Base-by-base conservation (phyloP, 2,888 invertebrate genomes). In the Apamea epomidion region DNA sequence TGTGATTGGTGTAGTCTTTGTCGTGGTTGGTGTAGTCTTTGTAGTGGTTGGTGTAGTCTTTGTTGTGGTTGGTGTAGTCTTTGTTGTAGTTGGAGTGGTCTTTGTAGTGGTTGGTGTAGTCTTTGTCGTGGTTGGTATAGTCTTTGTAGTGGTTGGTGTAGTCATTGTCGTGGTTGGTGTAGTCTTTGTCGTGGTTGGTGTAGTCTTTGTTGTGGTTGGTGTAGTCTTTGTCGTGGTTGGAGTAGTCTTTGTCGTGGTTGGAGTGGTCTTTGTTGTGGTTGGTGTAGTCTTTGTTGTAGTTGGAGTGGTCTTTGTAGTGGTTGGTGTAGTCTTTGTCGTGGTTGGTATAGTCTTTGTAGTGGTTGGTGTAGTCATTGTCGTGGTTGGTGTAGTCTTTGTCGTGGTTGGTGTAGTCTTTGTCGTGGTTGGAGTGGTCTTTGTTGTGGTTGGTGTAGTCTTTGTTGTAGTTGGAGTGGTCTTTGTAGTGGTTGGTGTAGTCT, bases 311-410 rank as follows among this genome's bases (percentile, higher is more conserved):
- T 18, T 71, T 1, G 75, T 69, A 0, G 74, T 72, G 2, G 70
- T 32, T 6, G 42, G 10, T 1, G 58, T 42, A 0, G 37, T 58
- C 0, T 45, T 45, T 29, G 45, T n/a, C 0, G 21, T 62, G 1
- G 29, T 64, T 1, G 62, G 32, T 0, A 10, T 74, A 0, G 32
- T 48, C 2, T 48, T 48, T 21, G 62, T 6, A 0, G 18, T 64
- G 2, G 74, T 29, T 4, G 42, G 25, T 0, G 73, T 73, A 1
- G 42, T 67, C n/a, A 14, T 58, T 6, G 58, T 72, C 0, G 72
- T 21, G 0, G 68, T 8, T 1, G 62, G 16, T 0, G 25, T 45
- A 0, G 64, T 32, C 6, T n/a, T n/a, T 0, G 70, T 32, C 0
- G 58, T 74, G 3, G 29, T 74, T 18, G 74, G 18, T 6, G 42